Percentiles rank a stretch among this genome's conserved stretches.
Conservation (phyloP, 1,140 invertebrate genomes). For the Lepidurus couesii region DNA sequence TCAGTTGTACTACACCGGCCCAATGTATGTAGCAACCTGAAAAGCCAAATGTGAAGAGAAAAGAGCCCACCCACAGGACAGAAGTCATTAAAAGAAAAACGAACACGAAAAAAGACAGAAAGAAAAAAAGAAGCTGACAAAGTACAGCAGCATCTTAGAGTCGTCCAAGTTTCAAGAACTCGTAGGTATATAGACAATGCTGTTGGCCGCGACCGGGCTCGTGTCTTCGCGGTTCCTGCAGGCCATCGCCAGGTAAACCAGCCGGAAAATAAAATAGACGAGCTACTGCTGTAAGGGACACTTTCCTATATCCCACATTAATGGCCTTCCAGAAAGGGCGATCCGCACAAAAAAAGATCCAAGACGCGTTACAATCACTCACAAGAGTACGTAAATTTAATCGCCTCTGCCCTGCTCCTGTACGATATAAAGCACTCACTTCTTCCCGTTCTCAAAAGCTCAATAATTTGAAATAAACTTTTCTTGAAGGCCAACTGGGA, state of each 20-base stretch:
- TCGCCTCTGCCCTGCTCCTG: neutral
- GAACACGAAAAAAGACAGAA: neutral
- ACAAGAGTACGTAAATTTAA: neutral
- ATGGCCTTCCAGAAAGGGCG: neutral
- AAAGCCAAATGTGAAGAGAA: neutral
- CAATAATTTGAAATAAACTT: too few relatives aligned
- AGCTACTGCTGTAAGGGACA: neutral
- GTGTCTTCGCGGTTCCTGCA: neutral
- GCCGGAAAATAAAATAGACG: neutral
- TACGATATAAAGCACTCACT: neutral
- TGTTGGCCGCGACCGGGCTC: neutral
- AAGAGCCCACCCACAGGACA: constrained; percentile 13
- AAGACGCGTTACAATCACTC: neutral
- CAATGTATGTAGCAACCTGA: neutral
- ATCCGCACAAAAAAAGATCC: neutral
- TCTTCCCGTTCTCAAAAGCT: too few relatives aligned
- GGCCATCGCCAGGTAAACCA: constrained; percentile 17
- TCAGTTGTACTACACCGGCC: neutral
- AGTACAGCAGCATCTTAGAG: neutral
- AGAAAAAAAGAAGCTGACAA: constrained; percentile 9
- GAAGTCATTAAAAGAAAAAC: constrained; percentile 14
- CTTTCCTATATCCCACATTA: neutral
- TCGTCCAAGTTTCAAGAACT: neutral
- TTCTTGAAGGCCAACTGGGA: too few relatives aligned
- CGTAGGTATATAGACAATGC: neutral